Base-by-base conservation (phyloP, 2,797 vertebrate genomes). In the Mico argentatus region DNA sequence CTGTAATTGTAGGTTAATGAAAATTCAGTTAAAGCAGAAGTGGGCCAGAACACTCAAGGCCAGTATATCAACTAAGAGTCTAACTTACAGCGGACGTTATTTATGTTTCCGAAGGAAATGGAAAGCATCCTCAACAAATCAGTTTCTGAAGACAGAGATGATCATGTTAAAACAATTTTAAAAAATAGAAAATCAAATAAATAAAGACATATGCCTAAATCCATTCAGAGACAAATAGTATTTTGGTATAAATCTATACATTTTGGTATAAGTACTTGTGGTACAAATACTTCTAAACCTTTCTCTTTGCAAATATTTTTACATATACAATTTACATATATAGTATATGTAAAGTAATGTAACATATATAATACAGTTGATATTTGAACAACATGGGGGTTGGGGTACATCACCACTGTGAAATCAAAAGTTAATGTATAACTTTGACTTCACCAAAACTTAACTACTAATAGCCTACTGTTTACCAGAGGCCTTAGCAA, bases 1-100 rank as follows among this genome's bases (percentile, higher is more conserved):
- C 83, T 88, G 52, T 97, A 96, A 96, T 90, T 90, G 81, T 11
- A 87, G 84, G 72, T 95, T 95, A 97, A 95, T 96, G 93, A 96
- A 85, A 93, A 97, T 48, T 75, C 90, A 97, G 87, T n/a, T 84
- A 67, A 73, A 92, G 84, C 52, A 1, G 33, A 94, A 87, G 44
- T 33, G 44, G 36, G 30, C 57, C 82, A 15, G 55, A 48, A 26
- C 24, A 30, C 30, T 80, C 12, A 48, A 48, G 91, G 94, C 39
- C 75, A 39, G 17, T 87, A 50, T 96, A 14, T 79, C 39, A 44
- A 5, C 46, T 17, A 39, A 20, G 11, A 91, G 33, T 64, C 57
- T 91, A 33, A 70, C 13, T 52, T 50, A 59, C 27, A 33, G 19
- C 26, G 55, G 67, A 24, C 33, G 59, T 11, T 36, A 82, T 27